phyloP scores from a whole-genome alignment of 2,797 vertebrate genomes.

The Acanthurus tractus region DNA sequence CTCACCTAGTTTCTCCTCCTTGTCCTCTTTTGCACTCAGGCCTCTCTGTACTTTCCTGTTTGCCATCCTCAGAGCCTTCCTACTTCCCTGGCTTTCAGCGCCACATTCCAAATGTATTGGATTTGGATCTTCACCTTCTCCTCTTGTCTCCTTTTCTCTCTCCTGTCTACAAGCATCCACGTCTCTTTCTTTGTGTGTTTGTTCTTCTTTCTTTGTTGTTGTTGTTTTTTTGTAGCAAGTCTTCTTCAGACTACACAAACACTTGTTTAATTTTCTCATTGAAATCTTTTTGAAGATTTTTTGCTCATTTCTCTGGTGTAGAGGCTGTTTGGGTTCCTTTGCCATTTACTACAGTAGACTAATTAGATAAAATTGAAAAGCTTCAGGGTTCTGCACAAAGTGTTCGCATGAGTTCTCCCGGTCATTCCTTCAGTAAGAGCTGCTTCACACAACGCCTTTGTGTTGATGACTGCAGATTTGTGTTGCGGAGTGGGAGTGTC shows the following conservation, averaged over 20 bases:
- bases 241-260: not conserved
- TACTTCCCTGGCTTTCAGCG: not conserved
- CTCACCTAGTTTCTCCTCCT: not conserved
- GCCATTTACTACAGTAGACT: too few species aligned
- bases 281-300: too few species aligned
- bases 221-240: not conserved
- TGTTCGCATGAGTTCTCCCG: too few species aligned
- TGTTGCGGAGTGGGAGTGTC: too few species aligned
- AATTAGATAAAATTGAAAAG: too few species aligned
- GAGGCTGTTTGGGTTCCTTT: too few species aligned
- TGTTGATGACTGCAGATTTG: too few species aligned
- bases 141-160: not conserved
- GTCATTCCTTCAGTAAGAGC: too few species aligned
- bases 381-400: too few species aligned
- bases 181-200: not conserved
- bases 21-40: not conserved
- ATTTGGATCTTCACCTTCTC: not conserved
- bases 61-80: not conserved
- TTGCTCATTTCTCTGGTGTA: too few species aligned
- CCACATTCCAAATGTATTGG: not conserved
- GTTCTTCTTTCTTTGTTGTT: not conserved
- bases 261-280: too few species aligned
- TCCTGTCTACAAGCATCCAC: not conserved
- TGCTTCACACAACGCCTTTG: too few species aligned
- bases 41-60: not conserved